phyloP scores from a whole-genome alignment of 2,888 invertebrate species.

The Emmelina monodactyla region DNA sequence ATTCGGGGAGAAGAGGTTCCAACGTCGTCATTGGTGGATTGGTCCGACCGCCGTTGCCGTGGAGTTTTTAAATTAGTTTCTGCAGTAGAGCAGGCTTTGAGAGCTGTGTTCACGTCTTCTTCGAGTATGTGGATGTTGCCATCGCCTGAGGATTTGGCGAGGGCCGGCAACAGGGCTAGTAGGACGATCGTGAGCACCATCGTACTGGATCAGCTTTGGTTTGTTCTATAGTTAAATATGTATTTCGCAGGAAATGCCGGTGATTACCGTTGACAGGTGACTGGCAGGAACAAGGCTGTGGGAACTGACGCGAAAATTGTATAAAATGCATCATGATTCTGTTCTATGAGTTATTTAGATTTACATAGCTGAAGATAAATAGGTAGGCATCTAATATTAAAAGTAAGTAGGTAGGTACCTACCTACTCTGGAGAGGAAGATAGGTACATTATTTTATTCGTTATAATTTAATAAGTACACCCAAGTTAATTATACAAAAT shows the following conservation, averaged over 20 bases:
- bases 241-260: constrained; percentile 35
- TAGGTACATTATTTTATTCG: too few relatives aligned
- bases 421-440: too few relatives aligned
- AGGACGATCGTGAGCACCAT: constrained; percentile 28
- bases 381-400: neutral
- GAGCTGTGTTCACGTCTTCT: constrained; percentile 42
- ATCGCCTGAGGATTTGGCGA: constrained; percentile 32
- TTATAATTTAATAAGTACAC: too few relatives aligned
- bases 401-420: too few relatives aligned
- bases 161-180: constrained; percentile 25
- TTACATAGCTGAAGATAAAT: constrained; percentile 5
- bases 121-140: constrained; percentile 50
- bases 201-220: constrained; percentile 18
- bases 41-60: constrained; percentile 14
- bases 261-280: constrained; percentile 32
- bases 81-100: constrained; percentile 29
- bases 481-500: too few relatives aligned
- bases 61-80: constrained; percentile 12
- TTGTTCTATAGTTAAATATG: constrained; percentile 19
- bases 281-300: constrained; percentile 21
- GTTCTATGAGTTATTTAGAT: neutral
- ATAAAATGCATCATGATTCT: neutral
- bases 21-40: constrained; percentile 23
- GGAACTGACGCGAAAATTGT: neutral
- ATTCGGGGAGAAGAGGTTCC: constrained; percentile 26